phyloP scores from a whole-genome alignment of 2,888 invertebrate genomes.

The Tanypteryx hageni region DNA sequence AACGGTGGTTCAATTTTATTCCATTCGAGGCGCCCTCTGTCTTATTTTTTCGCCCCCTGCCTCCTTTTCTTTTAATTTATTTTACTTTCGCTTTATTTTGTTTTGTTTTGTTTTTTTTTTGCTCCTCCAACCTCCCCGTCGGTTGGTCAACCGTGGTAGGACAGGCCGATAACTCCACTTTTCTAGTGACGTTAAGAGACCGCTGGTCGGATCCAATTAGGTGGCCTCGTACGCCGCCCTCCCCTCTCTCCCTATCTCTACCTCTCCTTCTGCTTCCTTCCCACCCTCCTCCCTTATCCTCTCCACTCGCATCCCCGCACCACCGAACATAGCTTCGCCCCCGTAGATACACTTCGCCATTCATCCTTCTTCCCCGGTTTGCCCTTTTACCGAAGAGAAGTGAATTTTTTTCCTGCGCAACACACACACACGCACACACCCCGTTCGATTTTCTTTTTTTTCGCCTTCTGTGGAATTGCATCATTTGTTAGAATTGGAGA shows the following conservation, averaged over 20 bases:
- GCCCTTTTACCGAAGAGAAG: not conserved
- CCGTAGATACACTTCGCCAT: not conserved
- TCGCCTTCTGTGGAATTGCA: slow-evolving; percentile 35
- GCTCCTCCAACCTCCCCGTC: not conserved
- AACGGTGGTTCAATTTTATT: not conserved
- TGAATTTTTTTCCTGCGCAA: not conserved
- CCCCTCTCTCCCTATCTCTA: not conserved
- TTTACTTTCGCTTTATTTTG: not conserved
- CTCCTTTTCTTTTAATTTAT: not conserved
- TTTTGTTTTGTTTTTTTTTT: not conserved
- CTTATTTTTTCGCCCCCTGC: not conserved
- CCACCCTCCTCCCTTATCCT: not conserved
- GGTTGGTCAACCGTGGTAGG: not conserved
- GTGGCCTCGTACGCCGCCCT: slow-evolving; percentile 20
- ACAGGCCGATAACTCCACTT: slow-evolving; percentile 25
- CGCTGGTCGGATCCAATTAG: slow-evolving; percentile 56
- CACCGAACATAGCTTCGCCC: not conserved
- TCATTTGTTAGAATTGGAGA: slow-evolving; percentile 60
- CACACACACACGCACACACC: not conserved
- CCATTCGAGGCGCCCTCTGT: not conserved
- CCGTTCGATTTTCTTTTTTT: slow-evolving; percentile 41
- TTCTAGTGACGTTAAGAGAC: slow-evolving; percentile 40
- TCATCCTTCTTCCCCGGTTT: not conserved
- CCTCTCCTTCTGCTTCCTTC: not conserved
- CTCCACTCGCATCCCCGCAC: not conserved